Evolutionary conservation across 2,797 vertebrate species (phyloP), one percentile per base, ranked within the genome.

Genomic region (Tapirus indicus): DNA sequence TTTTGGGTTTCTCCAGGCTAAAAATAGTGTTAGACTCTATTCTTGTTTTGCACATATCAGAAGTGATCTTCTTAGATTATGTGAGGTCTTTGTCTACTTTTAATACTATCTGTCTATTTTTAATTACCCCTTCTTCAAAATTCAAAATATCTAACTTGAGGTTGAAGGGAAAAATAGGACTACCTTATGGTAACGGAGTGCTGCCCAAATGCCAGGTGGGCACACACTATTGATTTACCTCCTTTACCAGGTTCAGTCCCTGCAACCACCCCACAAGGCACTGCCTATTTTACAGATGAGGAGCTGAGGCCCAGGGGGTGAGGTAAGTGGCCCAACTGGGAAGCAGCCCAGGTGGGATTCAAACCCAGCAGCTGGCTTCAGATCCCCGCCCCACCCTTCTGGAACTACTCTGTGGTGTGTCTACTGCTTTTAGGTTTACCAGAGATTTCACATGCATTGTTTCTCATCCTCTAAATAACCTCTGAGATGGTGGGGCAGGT

Each of bases 21-120:
- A 78, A 75, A 85, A 35, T 10, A 23, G 64, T 25, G 0, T 49
- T 80, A 41, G 68, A 23, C n/a, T 75, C 72, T 38, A 14, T 66
- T 60, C 64, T 75, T 27, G 4, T 66, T 94, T 68, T 41, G 38
- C 17, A 5, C 10, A 3, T 25, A 17, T 20, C 27, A n/a, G 52
- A 84, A 71, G 16, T 69, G 86, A 92, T 32, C 62, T 72, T 88
- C 62, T 64, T 58, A 79, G 75, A 71, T 84, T 69, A n/a, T 23
- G 2, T 56, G 23, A 82, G 18, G 64, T 78, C 86, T 91, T 84
- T 79, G 18, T 49, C 12, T 6, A 7, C 14, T 93, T 77, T 88
- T 78, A 54, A 52, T 60, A 54, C 6, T 21, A 25, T 12, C 47
- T 54, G 0, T 23, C 56, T 54, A 20, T 38, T 49, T 92, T 88